Base-by-base conservation (phyloP, 2,113 vertebrate genomes). In the Calcarius ornatus region DNA sequence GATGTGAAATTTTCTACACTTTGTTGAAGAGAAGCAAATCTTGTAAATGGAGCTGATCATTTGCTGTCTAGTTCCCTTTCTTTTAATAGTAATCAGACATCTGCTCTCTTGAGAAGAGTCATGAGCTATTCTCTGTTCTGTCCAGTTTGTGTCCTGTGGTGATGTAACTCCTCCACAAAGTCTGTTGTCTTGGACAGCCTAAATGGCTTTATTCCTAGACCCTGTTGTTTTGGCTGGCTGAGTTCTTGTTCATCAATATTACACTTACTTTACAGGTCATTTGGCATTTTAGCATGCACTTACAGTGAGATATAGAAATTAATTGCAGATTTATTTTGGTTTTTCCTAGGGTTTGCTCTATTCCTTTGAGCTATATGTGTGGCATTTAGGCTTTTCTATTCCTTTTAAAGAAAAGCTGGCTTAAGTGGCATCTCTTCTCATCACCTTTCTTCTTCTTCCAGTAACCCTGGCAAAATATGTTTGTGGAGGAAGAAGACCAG, bases 91-190 rank as follows among this genome's bases (percentile, higher is more conserved):
- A 85, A 65, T 54, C 31, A 82, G 90, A 78, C 92, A 93, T 88
- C 81, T 95, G 94, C n/a, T 95, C 21, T 66, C 79, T 60, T 42
- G 59, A 88, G 87, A 87, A 80, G 42, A 94, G 81, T 76, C 92
- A 82, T 47, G 75, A 95, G 85, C 68, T 86, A 3, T 45, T 80
- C 60, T 54, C 53, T 72, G 35, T 90, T 66, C 76, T 84, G 94
- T 93, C 96, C 95, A 95, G 96, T 86, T 96, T 94, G 78, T 75
- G 79, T 88, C 95, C 92, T 59, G 63, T 59, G 93, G 94, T 73
- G 93, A 42, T 72, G 18, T 3, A 56, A 91, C 87, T 86, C 94
- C 87, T 93, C 94, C 94, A 90, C 79, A 90, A 92, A 94, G 53
- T 96, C 95, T 97, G 96, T 86, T 94, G 47, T 63, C 63, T 92